These are phyloP conservation scores for Nemurella pictetii DNA, from an alignment of 2,888 invertebrate species.

Conservation along the genomic window DNA sequence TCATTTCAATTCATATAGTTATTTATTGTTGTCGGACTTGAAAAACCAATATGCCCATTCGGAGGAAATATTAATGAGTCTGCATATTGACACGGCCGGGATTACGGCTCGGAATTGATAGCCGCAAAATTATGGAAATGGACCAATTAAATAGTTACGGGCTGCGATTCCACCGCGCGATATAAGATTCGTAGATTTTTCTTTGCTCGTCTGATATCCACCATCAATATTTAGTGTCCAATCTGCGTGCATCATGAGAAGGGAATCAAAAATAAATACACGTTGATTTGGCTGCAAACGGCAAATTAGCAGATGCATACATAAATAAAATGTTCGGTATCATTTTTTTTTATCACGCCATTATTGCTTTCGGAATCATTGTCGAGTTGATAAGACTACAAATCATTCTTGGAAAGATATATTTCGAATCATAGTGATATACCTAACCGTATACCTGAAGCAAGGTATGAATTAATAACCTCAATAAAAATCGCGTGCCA, in stretches of 20 bases:
- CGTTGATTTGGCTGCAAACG: not conserved
- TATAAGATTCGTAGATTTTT: not conserved
- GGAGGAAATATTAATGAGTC: not conserved
- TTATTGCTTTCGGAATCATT: not conserved
- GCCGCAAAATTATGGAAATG: not conserved
- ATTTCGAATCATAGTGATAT: not conserved
- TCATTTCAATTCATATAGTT: conserved; percentile 16
- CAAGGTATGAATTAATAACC: conserved; percentile 17
- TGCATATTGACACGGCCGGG: not conserved
- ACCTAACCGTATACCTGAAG: not conserved
- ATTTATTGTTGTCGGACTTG: not conserved
- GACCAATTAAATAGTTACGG: not conserved
- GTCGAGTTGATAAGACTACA: not conserved
- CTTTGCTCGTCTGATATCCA: not conserved
- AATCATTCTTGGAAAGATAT: not conserved
- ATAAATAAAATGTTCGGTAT: not conserved
- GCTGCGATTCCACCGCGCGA: not conserved
- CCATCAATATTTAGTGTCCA: not conserved
- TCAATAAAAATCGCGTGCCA: conserved; percentile 14
- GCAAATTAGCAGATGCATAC: not conserved
- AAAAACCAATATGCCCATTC: conserved; percentile 10
- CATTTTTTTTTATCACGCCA: not conserved
- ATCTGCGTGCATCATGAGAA: not conserved
- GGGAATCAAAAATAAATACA: not conserved
- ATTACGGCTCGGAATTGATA: not conserved